These are phyloP conservation scores for Hypomesus transpacificus DNA, from an alignment of 2,113 vertebrate species.

Conservation along the genomic window DNA sequence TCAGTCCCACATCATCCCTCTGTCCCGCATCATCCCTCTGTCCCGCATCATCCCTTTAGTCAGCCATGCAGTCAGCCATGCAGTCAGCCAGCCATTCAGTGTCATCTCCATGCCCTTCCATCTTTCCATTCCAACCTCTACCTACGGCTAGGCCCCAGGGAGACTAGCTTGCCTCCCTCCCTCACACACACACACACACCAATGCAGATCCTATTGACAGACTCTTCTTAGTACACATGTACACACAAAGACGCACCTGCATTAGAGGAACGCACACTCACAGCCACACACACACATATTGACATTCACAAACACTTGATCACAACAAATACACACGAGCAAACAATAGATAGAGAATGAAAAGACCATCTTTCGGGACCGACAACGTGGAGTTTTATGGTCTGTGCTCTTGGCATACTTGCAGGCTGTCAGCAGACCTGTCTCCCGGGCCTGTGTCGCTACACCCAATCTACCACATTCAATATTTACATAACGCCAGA, in stretches of 20 bases:
- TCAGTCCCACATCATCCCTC: too few species aligned
- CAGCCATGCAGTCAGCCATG: too few species aligned
- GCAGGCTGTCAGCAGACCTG: slow-evolving; percentile 47
- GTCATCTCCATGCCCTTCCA: neutral
- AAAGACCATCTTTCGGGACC: slow-evolving; percentile 9
- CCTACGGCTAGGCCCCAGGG: slow-evolving; percentile 39
- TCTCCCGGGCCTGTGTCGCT: slow-evolving; percentile 34
- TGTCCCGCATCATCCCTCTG: too few species aligned
- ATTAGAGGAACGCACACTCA: neutral
- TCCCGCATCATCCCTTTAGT: too few species aligned
- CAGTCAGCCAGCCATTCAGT: neutral
- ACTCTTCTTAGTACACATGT: slow-evolving; percentile 23
- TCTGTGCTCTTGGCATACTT: slow-evolving; percentile 27
- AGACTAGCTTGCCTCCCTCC: slow-evolving; percentile 14
- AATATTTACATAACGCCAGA: slow-evolving; percentile 65
- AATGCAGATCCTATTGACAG: neutral
- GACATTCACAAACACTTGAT: neutral
- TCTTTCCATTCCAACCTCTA: neutral
- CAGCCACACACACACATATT: neutral
- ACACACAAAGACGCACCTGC: neutral
- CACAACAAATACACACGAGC: neutral
- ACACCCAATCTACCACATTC: slow-evolving; percentile 57
- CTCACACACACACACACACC: slow-evolving; percentile 12
- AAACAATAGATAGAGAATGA: neutral
- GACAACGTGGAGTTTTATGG: slow-evolving; percentile 22